Base-by-base conservation (phyloP, 2,888 invertebrate genomes). In the Ichneumoninae sp. region DNA sequence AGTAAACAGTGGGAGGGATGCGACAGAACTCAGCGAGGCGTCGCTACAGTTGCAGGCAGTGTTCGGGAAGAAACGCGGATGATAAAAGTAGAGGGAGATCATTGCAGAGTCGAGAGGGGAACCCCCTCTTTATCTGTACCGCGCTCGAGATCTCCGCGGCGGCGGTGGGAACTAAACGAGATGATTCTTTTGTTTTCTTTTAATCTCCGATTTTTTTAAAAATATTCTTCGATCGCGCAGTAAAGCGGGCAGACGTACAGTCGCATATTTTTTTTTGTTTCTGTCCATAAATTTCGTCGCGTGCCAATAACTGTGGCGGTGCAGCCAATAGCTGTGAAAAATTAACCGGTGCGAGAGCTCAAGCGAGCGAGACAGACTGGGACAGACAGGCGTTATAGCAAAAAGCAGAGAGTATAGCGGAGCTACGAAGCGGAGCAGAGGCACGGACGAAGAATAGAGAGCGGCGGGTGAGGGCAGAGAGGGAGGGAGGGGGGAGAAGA, bases 401-500 rank as follows among this genome's bases (percentile, higher is more conserved):
- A 78, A 83, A 81, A 72, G 75, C 69, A 66, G 79, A 72, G 77
- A 82, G 65, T 74, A 82, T 54, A 75, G 74, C 57, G 54, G 82
- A 75, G 74, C 65, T 57, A 79, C 33, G 77, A 70, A 78, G 78
- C 80, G 65, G 75, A 83, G 70, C 77, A 70, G 40, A 13, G 36
- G 36, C 52, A 52, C 50, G 30, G 44, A 57, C 54, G 72, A 66
- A 80, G 44, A 76, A 74, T 33, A 68, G 82, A 54, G 79, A 78
- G 70, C 19, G 47, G 54, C 13, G 7, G 60, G 60, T 52, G 57
- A 16, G 69, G 36, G 66, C 36, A 40, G 26, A n/a, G 66, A 75
- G 79, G 72, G 68, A 30, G 62, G 84, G 88, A 91, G 92, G 88
- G 92, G 92, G 91, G 89, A 90, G 92, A 90, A 90, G 91, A 90